Evolutionary conservation across 2,888 invertebrate species (phyloP).

Genomic region (Gymnoscelis rufifasciata): DNA sequence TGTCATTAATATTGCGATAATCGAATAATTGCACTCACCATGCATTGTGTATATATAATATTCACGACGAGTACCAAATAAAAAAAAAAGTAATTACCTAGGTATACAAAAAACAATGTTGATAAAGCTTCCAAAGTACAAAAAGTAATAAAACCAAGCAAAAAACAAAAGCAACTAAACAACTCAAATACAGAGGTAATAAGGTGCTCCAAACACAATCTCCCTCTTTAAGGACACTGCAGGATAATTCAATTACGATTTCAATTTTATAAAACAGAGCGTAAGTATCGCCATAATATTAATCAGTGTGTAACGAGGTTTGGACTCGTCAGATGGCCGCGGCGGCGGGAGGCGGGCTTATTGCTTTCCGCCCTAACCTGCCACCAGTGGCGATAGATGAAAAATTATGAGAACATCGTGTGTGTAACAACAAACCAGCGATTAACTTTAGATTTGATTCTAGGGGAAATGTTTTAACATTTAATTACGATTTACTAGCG

Average conservation of each 20-base stretch:
- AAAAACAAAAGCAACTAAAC: neutral
- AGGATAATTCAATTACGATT: slow-evolving; percentile 49
- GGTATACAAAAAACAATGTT: no score
- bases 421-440: slow-evolving; percentile 1
- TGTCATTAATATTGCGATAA: no score
- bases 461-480: neutral
- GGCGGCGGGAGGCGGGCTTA: slow-evolving; percentile 56
- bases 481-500: no score
- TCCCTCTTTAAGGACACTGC: slow-evolving; percentile 9
- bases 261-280: slow-evolving; percentile 56
- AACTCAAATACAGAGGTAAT: neutral
- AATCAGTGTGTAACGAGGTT: slow-evolving; percentile 76
- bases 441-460: neutral
- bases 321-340: slow-evolving; percentile 67
- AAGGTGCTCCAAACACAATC: neutral
- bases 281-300: slow-evolving; percentile 61
- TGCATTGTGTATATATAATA: no score
- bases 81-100: no score
- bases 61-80: no score
- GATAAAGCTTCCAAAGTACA: no score
- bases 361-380: slow-evolving; percentile 76
- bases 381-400: slow-evolving; percentile 30
- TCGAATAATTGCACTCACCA: no score
- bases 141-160: neutral
- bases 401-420: slow-evolving; percentile 9